Base-by-base conservation (phyloP, 2,797 vertebrate genomes). In the Aulostomus chinensis region DNA sequence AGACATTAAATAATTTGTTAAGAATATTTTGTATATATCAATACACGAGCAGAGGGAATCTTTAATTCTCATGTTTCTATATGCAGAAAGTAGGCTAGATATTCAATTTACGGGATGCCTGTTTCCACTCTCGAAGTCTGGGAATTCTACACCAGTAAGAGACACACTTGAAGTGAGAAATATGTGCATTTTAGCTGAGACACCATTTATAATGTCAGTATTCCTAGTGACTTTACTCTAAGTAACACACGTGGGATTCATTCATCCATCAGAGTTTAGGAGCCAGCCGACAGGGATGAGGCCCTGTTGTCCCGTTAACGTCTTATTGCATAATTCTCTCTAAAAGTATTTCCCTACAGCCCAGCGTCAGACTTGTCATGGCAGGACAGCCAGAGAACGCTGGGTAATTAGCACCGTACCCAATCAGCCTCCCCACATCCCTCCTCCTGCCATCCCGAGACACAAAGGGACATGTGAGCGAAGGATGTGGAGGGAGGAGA, bases 341-440 rank as follows among this genome's bases (percentile, higher is more conserved):
- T 79, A 79, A 81, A 21, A 68, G 70, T 52, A 76, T 79, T 77
- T 83, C 80, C 73, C 73, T 61, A 59, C 64, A 83, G 82, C 67
- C 61, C 58, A 14, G 54, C 66, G 58, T 80, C 76, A 84, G 69
- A 42, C 68, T 74, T 87, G 84, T 81, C 81, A 79, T 70, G 68
- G 30, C 74, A 74, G 48, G 69, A 82, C 80, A 78, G 77, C 60
- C 55, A 74, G 67, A 79, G 78, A 81, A 69, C 66, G 50, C 66
- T 68, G 55, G 79, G 73, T 87, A 90, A 92, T 92, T 91, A 92
- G 85, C 87, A 78, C 57, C 40, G 70, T 80, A 80, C 78, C 85
- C 83, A 90, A 89, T 91, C 86, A 89, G 70, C 61, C 77, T 67
- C 66, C 48, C 57, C 33, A 28, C 36, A 52, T 52, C 59, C 71